Conservation (phyloP, 2,888 invertebrate genomes). For the Chymomyza procnemis region DNA sequence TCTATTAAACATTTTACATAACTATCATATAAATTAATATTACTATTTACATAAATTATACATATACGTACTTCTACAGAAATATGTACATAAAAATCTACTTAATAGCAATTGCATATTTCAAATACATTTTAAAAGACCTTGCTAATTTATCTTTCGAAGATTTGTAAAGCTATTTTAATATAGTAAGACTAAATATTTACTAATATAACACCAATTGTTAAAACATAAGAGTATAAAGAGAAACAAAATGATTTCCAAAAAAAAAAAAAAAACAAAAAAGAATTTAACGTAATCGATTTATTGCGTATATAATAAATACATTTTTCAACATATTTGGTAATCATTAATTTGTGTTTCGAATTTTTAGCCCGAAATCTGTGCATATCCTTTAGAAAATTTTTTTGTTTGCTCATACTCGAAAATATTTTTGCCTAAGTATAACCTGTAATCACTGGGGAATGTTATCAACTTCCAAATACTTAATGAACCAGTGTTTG, state of each 20-base stretch:
- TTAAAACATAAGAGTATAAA: slow-evolving; percentile 49
- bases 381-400: slow-evolving; percentile 62
- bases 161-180: slow-evolving; percentile 43
- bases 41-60: slow-evolving; percentile 20
- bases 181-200: slow-evolving; percentile 22
- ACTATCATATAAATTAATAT: slow-evolving; percentile 28
- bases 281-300: too few relatives aligned
- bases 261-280: background rate
- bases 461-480: background rate
- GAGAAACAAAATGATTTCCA: slow-evolving; percentile 2
- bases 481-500: background rate
- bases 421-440: background rate
- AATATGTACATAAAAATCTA: slow-evolving; percentile 22
- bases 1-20: slow-evolving; percentile 56
- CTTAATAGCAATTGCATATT: slow-evolving; percentile 5
- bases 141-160: slow-evolving; percentile 48
- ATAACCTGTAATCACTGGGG: background rate
- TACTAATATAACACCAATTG: slow-evolving; percentile 48
- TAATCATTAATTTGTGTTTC: slow-evolving; percentile 46
- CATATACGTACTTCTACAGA: background rate
- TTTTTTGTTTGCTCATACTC: slow-evolving; percentile 8
- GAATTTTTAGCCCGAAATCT: slow-evolving; percentile 27
- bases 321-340: slow-evolving; percentile 51
- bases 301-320: slow-evolving; percentile 2
- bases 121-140: slow-evolving; percentile 39